Evolutionary conservation across 2,797 vertebrate species (phyloP).

Genomic region (Lerista edwardsae): DNA sequence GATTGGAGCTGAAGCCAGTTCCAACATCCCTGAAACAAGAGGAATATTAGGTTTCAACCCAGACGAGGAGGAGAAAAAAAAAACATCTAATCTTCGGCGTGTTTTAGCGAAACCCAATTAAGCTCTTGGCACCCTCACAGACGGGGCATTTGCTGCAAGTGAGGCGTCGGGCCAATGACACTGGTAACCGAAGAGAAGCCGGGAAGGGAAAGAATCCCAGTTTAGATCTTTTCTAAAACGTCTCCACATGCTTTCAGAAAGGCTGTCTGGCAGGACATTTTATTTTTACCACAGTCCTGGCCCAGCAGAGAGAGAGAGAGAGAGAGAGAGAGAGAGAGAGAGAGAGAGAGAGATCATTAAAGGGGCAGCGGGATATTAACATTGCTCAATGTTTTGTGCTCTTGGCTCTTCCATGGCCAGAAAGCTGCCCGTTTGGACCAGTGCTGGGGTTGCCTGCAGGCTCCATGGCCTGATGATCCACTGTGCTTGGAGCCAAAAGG

Average conservation of each 20-base stretch:
- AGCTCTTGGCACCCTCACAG: fast-evolving
- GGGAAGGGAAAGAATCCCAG: background rate
- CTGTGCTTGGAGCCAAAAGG: background rate
- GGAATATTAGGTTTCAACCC: background rate
- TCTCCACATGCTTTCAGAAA: background rate
- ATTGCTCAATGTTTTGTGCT: background rate
- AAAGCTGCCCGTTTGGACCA: background rate
- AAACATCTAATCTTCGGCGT: constrained; percentile 16
- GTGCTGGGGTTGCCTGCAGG: background rate
- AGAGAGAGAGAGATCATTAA: background rate
- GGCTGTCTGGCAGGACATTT: background rate
- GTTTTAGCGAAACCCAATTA: constrained; percentile 26
- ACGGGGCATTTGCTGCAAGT: background rate
- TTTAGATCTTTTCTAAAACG: background rate
- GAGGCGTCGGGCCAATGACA: background rate
- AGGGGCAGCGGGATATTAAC: constrained; percentile 43
- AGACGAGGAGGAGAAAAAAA: background rate
- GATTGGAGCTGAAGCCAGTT: constrained; percentile 10
- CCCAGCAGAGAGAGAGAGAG: background rate
- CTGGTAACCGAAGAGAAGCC: background rate
- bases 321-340: constrained; percentile 15
- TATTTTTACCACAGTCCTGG: background rate
- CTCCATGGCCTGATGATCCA: constrained; percentile 6
- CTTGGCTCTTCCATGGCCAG: background rate
- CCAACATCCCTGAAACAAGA: constrained; percentile 19